phyloP scores from a whole-genome alignment of 2,888 invertebrate species.

The Parnassius glacialis region DNA sequence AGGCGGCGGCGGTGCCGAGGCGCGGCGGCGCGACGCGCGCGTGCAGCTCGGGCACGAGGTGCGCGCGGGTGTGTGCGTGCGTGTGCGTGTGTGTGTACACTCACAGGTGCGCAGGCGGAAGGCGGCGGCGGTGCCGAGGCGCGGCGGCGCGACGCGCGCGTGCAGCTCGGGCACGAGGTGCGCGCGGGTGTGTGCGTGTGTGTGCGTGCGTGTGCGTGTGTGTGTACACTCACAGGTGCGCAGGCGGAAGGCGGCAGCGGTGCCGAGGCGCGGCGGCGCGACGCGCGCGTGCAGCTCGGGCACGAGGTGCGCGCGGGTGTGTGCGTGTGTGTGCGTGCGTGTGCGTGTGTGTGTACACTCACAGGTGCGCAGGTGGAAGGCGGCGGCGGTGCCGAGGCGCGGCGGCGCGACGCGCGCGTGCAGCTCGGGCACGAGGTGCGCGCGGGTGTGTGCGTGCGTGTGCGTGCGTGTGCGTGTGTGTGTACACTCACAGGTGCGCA shows the following conservation, averaged over 20 bases:
- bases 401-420: slow-evolving; percentile 93
- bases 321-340: slow-evolving; percentile 85
- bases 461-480: slow-evolving; percentile 79
- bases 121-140: slow-evolving; percentile 66
- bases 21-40: slow-evolving; percentile 90
- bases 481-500: slow-evolving; percentile 92
- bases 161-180: slow-evolving; percentile 83
- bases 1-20: slow-evolving; percentile 91
- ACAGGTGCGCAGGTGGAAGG: too few relatives aligned
- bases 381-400: slow-evolving; percentile 83
- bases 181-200: slow-evolving; percentile 76
- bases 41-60: slow-evolving; percentile 92
- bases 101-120: too few relatives aligned
- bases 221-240: too few relatives aligned
- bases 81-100: too few relatives aligned
- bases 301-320: slow-evolving; percentile 91
- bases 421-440: slow-evolving; percentile 90
- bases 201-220: too few relatives aligned
- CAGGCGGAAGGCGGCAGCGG: slow-evolving; percentile 88
- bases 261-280: slow-evolving; percentile 89
- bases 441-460: slow-evolving; percentile 86
- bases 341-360: neutral
- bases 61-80: slow-evolving; percentile 91
- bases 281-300: slow-evolving; percentile 93
- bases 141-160: slow-evolving; percentile 91